Evolutionary conservation across 2,113 vertebrate genomes (phyloP), one percentile per base, ranked within the genome.

Genomic region (Tonatia bakeri): DNA sequence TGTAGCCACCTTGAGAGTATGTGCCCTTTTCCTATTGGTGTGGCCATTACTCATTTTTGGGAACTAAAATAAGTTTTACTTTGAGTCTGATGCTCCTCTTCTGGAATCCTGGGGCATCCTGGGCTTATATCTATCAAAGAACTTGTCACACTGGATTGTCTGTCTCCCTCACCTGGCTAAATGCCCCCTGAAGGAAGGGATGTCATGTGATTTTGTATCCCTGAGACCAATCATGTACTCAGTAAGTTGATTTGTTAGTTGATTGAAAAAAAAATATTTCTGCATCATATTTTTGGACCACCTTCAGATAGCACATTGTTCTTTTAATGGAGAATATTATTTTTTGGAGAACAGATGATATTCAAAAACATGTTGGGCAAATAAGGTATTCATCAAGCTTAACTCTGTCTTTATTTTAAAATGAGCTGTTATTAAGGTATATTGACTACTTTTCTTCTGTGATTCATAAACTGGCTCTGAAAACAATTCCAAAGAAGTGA

Each of bases 401-500:
- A 87, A 64, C 24, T 43, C 36, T 82, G 75, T 45, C 4, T 67
- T 73, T 79, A 85, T 73, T 86, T 81, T 43, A 40, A 94, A 94
- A 88, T 79, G 14, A 88, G 33, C 54, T 80, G n/a, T 47, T 7
- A 59, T 93, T 52, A 73, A 43, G 65, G 87, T 79, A 22, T 84
- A 84, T 56, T 91, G 70, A 91, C 56, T 67, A 36, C 20, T 84
- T 91, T 91, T 59, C 70, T 88, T 87, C 38, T 67, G 38, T 56
- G n/a, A 91, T 79, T 91, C 59, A 87, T 87, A 54, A 91, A 65
- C n/a, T 83, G 22, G 28, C 54, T 76, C 76, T 85, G 70, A 81
- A 89, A 83, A 92, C n/a, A 45, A n/a, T 87, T 85, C 84, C 56
- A 61, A 81, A 85, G 31, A 69, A 95, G 50, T 77, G 73, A 91